A percentile compares a stretch with the other conserved stretches of the same genome.
These are phyloP conservation scores for Calliphora vomitoria DNA, from an alignment of 2,888 invertebrate species.

Conservation along the genomic window DNA sequence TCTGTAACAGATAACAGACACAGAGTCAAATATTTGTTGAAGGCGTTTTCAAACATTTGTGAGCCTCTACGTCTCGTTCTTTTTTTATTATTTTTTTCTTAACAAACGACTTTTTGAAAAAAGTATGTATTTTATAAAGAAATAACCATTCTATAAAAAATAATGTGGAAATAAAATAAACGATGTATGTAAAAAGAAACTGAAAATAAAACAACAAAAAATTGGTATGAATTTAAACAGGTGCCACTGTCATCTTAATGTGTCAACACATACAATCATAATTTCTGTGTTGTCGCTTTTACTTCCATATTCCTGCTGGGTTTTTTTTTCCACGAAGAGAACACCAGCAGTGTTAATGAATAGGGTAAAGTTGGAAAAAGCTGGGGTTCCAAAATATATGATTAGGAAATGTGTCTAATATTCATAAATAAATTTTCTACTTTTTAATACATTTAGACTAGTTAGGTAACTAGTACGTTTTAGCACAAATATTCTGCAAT, in stretches of 20 bases:
- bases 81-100: not conserved
- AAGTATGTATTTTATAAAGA: slow-evolving; percentile 27
- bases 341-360: too few relatives aligned
- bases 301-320: not conserved
- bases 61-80: not conserved
- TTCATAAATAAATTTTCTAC: too few relatives aligned
- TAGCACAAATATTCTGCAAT: too few relatives aligned
- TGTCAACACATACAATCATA: slow-evolving; percentile 19
- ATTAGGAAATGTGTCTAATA: too few relatives aligned
- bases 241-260: slow-evolving; percentile 49
- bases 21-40: slow-evolving; percentile 5
- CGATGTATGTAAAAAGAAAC: not conserved
- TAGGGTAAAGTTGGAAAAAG: too few relatives aligned
- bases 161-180: slow-evolving; percentile 33
- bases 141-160: slow-evolving; percentile 41
- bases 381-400: too few relatives aligned
- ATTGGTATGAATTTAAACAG: slow-evolving; percentile 45
- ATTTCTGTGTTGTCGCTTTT: not conserved
- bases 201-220: not conserved
- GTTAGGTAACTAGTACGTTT: too few relatives aligned
- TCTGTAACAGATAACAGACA: not conserved
- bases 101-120: not conserved
- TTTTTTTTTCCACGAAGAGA: too few relatives aligned
- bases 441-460: too few relatives aligned
- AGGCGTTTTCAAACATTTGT: slow-evolving; percentile 6